Percentiles rank a stretch among this genome's conserved stretches.
phyloP scores from a whole-genome alignment of 2,888 invertebrate genomes.

The Ectemnius cavifrons region DNA sequence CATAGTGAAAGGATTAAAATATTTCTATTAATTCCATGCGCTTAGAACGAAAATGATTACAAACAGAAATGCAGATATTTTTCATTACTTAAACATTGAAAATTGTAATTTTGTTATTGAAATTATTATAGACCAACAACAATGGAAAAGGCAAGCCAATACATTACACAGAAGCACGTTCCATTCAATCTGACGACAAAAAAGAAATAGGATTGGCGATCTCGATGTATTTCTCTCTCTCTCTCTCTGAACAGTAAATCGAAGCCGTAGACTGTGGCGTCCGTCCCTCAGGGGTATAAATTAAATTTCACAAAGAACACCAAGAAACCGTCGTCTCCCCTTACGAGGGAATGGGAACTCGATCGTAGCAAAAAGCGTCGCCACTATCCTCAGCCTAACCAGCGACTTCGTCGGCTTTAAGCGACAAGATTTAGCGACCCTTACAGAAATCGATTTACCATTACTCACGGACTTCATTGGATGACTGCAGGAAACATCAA shows the following conservation, averaged over 20 bases:
- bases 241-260: conserved; percentile 13
- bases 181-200: conserved; percentile 50
- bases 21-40: conserved; percentile 6
- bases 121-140: conserved; percentile 21
- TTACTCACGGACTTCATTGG: conserved; percentile 7
- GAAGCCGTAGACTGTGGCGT: conserved; percentile 21
- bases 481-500: too few species aligned
- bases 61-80: too few species aligned
- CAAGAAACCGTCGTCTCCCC: conserved; percentile 43
- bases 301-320: conserved; percentile 62
- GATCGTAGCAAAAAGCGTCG: conserved; percentile 33
- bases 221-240: conserved; percentile 17
- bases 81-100: too few species aligned
- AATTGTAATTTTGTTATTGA: conserved; percentile 32
- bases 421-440: conserved; percentile 25
- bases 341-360: conserved; percentile 49
- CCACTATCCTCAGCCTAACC: conserved; percentile 20
- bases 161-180: conserved; percentile 54
- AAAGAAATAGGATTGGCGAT: conserved; percentile 52
- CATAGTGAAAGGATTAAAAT: not conserved
- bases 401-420: conserved; percentile 29
- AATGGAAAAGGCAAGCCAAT: conserved; percentile 45
- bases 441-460: conserved; percentile 1
- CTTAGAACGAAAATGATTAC: conserved; percentile 5
- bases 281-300: conserved; percentile 50